Conservation (phyloP, 2,113 vertebrate species). For the Eretmochelys imbricata region DNA sequence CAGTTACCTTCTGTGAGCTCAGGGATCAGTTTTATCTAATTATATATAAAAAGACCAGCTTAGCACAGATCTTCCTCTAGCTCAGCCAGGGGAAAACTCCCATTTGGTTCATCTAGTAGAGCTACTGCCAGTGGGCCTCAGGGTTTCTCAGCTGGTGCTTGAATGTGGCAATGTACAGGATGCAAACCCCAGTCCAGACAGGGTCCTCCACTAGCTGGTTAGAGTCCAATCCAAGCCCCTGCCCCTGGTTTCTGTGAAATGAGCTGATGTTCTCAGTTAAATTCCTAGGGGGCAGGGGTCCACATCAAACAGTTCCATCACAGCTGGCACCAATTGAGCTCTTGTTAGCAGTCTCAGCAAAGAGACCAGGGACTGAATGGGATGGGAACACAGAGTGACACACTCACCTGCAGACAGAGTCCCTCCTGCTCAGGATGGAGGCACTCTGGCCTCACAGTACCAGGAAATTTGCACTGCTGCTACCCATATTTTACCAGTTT, state of each 20-base stretch:
- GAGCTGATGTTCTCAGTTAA: neutral
- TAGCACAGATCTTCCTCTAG: neutral
- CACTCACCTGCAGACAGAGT: neutral
- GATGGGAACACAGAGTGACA: neutral
- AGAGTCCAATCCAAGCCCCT: neutral
- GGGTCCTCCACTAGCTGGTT: neutral
- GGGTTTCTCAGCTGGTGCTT: neutral
- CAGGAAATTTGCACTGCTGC: neutral
- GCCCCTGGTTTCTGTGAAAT: rapidly evolving
- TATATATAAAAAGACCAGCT: neutral
- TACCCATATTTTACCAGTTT: neutral
- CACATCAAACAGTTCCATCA: neutral
- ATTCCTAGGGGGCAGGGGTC: neutral
- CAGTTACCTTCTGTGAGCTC: neutral
- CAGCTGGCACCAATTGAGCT: neutral
- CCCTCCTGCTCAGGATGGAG: rapidly evolving
- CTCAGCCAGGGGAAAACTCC: neutral
- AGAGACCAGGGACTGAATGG: neutral
- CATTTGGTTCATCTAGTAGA: neutral
- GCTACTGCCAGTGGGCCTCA: neutral
- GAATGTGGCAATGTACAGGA: neutral
- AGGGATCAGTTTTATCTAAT: neutral
- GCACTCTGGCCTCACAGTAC: neutral
- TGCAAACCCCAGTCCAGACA: neutral
- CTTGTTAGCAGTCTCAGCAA: neutral